phyloP scores from a whole-genome alignment of 2,888 invertebrate genomes.

The Craniophora ligustri region DNA sequence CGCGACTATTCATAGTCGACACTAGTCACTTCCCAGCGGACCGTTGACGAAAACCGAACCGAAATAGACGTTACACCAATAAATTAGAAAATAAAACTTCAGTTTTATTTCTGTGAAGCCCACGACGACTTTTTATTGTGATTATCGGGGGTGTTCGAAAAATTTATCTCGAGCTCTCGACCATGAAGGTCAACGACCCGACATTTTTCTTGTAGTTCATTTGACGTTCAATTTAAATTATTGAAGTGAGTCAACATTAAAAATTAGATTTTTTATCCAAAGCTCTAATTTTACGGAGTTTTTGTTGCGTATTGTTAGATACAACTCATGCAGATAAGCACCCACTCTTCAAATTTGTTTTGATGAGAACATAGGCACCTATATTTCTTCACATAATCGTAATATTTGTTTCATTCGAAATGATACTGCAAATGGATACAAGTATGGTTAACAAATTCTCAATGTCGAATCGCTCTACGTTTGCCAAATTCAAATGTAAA shows the following conservation, averaged over 20 bases:
- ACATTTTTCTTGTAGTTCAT: conserved; percentile 75
- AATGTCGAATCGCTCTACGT: conserved; percentile 25
- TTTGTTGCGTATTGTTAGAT: conserved; percentile 55
- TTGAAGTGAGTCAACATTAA: conserved; percentile 61
- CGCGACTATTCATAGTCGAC: conserved; percentile 77
- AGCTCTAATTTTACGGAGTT: conserved; percentile 46
- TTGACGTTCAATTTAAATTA: conserved; percentile 70
- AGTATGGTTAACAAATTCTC: conserved; percentile 35
- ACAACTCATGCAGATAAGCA: conserved; percentile 44
- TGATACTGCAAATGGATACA: too few species aligned
- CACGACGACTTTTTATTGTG: conserved; percentile 75
- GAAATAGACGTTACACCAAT: conserved; percentile 81
- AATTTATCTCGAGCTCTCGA: conserved; percentile 56
- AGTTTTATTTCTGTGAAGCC: conserved; percentile 71
- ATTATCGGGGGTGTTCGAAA: conserved; percentile 75
- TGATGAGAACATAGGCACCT: conserved; percentile 34
- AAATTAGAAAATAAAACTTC: conserved; percentile 81
- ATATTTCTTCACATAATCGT: background rate
- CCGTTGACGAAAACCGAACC: conserved; percentile 77
- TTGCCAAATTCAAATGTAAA: conserved; percentile 38
- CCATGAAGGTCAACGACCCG: conserved; percentile 72
- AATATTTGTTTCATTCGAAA: too few species aligned
- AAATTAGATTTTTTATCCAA: conserved; percentile 50
- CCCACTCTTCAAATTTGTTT: conserved; percentile 53
- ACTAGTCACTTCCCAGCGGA: conserved; percentile 63